phyloP scores from a whole-genome alignment of 2,888 invertebrate genomes.

The Argyresthia albistria region DNA sequence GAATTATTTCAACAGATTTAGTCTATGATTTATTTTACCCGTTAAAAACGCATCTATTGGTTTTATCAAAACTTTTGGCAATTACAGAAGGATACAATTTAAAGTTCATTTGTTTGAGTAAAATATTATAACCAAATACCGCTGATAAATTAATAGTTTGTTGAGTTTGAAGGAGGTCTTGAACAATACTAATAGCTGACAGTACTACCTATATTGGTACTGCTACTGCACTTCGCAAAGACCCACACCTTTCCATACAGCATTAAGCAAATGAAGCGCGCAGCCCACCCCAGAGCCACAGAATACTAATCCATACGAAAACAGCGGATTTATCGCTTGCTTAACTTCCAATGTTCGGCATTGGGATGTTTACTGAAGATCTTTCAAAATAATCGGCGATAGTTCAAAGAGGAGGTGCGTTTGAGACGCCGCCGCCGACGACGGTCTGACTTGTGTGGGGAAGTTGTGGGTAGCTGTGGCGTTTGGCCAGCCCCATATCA shows the following conservation, averaged over 20 bases:
- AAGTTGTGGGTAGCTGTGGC: too few species aligned
- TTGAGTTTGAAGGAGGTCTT: too few species aligned
- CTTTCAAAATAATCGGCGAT: slow-evolving; percentile 24
- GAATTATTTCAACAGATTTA: too few species aligned
- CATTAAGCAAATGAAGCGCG: slow-evolving; percentile 5
- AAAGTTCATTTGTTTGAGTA: too few species aligned
- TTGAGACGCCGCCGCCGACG: slow-evolving; percentile 3
- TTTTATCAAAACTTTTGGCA: too few species aligned
- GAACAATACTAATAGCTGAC: background rate
- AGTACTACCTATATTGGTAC: background rate
- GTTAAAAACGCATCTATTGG: too few species aligned
- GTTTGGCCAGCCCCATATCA: too few species aligned
- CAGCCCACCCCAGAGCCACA: slow-evolving; percentile 5
- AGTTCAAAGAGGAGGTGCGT: slow-evolving; percentile 15
- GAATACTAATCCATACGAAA: slow-evolving; percentile 14
- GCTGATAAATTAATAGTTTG: too few species aligned
- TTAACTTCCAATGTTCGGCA: background rate
- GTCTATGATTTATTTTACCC: too few species aligned
- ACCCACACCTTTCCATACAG: too few species aligned
- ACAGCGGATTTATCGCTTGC: slow-evolving; percentile 20
- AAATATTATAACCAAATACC: too few species aligned
- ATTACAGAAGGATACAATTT: too few species aligned
- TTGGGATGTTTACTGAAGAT: slow-evolving; percentile 12
- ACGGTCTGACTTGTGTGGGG: background rate
- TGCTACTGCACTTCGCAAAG: background rate